These are phyloP conservation scores for Garrulus glandarius DNA, from an alignment of 2,797 vertebrate species.

Conservation along the genomic window DNA sequence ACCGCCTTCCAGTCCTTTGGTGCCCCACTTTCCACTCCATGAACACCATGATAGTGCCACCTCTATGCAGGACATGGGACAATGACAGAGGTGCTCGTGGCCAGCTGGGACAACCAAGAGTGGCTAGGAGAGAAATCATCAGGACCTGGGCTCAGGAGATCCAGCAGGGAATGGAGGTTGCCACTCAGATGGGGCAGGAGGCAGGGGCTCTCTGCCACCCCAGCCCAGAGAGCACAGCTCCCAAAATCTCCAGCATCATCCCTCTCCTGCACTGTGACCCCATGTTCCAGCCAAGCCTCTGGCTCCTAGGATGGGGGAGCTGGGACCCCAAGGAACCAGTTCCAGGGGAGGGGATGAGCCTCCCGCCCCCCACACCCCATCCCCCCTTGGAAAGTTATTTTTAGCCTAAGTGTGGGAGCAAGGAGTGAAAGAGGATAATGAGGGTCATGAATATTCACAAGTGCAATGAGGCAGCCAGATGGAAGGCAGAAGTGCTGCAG, in stretches of 20 bases:
- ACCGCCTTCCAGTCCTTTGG: background rate
- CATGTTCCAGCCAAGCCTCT: background rate
- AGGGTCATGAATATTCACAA: slow-evolving; percentile 70
- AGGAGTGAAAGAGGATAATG: slow-evolving; percentile 58
- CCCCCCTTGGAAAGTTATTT: slow-evolving; percentile 54
- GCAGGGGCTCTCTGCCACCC: accelerated
- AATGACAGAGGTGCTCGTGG: background rate
- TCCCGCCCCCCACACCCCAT: background rate
- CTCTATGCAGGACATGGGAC: background rate
- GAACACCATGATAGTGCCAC: background rate
- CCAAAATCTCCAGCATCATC: background rate
- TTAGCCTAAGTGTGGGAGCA: slow-evolving; percentile 61
- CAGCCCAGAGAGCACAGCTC: background rate
- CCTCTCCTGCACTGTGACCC: background rate
- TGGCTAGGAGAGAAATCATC: background rate
- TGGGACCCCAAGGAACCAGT: background rate
- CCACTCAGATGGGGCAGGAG: background rate
- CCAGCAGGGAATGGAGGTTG: background rate
- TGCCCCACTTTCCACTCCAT: background rate
- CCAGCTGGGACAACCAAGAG: background rate
- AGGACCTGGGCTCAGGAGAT: background rate
- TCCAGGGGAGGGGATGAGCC: background rate
- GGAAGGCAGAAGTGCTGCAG: slow-evolving; percentile 69
- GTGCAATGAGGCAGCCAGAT: slow-evolving; percentile 53
- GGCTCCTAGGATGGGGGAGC: background rate